These are phyloP conservation scores for Mobula hypostoma DNA, from an alignment of 2,113 vertebrate species.

Conservation along the genomic window DNA sequence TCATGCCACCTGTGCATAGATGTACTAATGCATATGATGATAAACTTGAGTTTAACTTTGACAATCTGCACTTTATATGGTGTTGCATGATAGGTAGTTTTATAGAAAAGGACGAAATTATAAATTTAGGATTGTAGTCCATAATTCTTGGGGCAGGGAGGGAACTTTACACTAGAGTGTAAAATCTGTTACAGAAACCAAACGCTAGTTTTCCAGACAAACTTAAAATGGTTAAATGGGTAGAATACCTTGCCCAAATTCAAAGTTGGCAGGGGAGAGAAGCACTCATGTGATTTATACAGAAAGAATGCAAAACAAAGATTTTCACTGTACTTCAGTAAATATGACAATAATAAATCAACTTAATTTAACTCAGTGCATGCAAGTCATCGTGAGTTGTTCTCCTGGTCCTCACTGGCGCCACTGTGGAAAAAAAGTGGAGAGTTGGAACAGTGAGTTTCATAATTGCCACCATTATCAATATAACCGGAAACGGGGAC, in stretches of 20 bases:
- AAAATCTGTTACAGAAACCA: not conserved
- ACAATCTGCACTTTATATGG: not conserved
- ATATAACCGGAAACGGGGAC: too few relatives aligned
- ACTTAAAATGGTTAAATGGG: not conserved
- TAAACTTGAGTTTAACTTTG: too few relatives aligned
- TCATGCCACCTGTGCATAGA: too few relatives aligned
- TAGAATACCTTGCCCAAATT: not conserved
- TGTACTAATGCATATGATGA: too few relatives aligned
- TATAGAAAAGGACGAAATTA: not conserved
- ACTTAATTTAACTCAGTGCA: not conserved
- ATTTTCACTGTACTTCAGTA: too few relatives aligned
- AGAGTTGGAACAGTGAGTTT: not conserved
- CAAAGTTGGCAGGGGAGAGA: not conserved
- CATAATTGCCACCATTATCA: too few relatives aligned
- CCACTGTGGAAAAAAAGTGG: not conserved
- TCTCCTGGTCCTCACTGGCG: not conserved
- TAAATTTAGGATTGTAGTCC: not conserved
- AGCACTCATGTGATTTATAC: too few relatives aligned
- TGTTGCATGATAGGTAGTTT: not conserved
- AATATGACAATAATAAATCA: too few relatives aligned
- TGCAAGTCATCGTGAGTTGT: not conserved
- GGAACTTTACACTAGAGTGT: not conserved
- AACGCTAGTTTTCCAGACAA: too few relatives aligned
- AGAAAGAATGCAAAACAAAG: too few relatives aligned
- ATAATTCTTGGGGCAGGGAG: not conserved